Percentiles rank a stretch among this genome's conserved stretches.
Conservation (phyloP, 1,140 invertebrate species). For the Meloidogyne hapla region DNA sequence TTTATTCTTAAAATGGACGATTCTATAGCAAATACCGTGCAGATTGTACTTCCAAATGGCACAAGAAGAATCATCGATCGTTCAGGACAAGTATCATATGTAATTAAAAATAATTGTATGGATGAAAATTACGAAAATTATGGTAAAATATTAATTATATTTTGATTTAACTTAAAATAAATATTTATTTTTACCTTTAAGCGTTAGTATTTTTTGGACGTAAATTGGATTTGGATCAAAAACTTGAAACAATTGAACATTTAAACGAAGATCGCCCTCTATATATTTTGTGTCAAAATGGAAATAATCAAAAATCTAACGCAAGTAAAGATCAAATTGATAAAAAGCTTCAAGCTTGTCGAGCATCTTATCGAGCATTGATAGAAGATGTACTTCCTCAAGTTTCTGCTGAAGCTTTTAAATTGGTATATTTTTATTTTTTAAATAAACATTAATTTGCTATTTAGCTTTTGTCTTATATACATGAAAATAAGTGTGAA, state of each 20-base stretch:
- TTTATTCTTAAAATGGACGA: background rate
- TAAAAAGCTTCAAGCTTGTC: constrained; percentile 1
- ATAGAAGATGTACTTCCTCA: constrained; percentile 2
- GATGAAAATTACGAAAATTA: constrained; percentile 15
- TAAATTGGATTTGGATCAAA: constrained; percentile 17
- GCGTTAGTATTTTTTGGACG: constrained; percentile 21
- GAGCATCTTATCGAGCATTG: constrained; percentile 3
- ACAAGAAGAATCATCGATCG: background rate
- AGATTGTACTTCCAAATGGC: constrained; percentile 9
- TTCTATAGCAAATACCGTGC: background rate
- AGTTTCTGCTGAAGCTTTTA: background rate
- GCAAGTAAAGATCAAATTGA: background rate
- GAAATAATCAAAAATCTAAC: background rate
- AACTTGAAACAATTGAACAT: background rate
- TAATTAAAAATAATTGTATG: background rate
- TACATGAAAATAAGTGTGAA: constrained; percentile 6
- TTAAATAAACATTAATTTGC: background rate
- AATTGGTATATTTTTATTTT: background rate
- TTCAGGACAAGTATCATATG: background rate
- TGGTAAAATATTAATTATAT: constrained; percentile 4
- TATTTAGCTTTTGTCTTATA: constrained; percentile 17
- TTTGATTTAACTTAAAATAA: background rate
- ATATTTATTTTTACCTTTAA: background rate
- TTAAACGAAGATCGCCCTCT: constrained; percentile 6
- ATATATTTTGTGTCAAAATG: background rate